Evolutionary conservation across 2,113 vertebrate genomes (phyloP).

Genomic region (Lycocorax pyrrhopterus): DNA sequence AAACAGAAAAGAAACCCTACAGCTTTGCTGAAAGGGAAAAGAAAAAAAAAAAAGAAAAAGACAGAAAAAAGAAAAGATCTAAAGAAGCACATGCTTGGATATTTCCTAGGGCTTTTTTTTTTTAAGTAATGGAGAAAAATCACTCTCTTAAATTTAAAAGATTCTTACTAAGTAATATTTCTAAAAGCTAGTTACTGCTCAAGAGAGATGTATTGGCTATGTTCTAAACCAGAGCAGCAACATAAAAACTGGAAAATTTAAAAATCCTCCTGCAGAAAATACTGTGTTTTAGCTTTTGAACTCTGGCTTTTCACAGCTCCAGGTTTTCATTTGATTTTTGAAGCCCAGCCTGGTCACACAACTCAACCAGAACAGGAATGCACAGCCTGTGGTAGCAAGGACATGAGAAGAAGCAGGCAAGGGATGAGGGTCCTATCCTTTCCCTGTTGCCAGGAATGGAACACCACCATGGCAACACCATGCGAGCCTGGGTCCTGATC

Average conservation of each 20-base stretch:
- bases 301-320: neutral
- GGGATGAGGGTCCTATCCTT: neutral
- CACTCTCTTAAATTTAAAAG: neutral
- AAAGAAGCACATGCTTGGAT: neutral
- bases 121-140: neutral
- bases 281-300: neutral
- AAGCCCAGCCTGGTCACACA: neutral
- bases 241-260: neutral
- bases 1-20: neutral
- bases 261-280: neutral
- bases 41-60: no score
- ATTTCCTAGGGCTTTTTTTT: neutral
- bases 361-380: neutral
- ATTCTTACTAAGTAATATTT: neutral
- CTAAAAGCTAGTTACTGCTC: neutral
- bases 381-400: neutral
- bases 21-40: neutral
- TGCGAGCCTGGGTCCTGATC: fast-evolving
- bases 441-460: neutral
- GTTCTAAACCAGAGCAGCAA: neutral
- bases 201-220: neutral
- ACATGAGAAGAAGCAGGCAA: neutral
- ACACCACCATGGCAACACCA: neutral
- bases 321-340: neutral
- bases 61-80: neutral